phyloP scores from a whole-genome alignment of 2,113 vertebrate species.

The Anthoscopus minutus region DNA sequence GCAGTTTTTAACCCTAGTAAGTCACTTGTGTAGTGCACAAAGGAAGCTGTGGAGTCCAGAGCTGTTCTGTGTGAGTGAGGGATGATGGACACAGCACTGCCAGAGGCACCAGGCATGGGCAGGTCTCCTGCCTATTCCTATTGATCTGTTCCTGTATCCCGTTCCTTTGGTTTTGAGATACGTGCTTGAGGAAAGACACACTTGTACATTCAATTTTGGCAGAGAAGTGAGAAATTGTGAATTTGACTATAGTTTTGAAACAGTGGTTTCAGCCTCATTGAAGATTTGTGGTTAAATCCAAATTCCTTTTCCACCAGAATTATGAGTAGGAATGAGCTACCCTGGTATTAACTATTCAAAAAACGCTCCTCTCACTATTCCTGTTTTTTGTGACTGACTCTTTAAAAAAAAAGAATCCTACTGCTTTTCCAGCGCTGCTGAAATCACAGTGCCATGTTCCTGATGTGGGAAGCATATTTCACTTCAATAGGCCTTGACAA shows the following conservation, averaged over 20 bases:
- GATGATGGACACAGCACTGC: accelerated
- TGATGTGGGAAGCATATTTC: constrained; percentile 27
- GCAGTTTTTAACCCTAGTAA: not conserved
- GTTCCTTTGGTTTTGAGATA: not conserved
- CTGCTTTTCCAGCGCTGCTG: not conserved
- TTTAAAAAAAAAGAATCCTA: not conserved
- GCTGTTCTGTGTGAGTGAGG: accelerated
- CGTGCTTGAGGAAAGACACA: accelerated
- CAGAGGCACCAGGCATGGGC: no score
- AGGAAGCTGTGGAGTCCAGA: not conserved
- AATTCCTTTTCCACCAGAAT: not conserved
- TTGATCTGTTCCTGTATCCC: accelerated
- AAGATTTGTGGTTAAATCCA: not conserved
- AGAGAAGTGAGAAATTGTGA: not conserved
- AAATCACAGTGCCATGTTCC: not conserved
- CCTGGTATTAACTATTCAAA: not conserved
- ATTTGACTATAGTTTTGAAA: not conserved
- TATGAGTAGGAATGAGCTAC: not conserved
- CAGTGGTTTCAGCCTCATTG: not conserved
- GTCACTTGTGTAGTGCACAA: not conserved
- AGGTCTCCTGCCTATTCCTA: accelerated
- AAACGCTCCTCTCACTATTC: not conserved
- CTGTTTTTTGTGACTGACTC: not conserved
- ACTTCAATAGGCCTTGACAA: constrained; percentile 9
- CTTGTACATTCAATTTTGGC: accelerated